phyloP scores from a whole-genome alignment of 2,888 invertebrate species.

The Orchesellides sinensis region DNA sequence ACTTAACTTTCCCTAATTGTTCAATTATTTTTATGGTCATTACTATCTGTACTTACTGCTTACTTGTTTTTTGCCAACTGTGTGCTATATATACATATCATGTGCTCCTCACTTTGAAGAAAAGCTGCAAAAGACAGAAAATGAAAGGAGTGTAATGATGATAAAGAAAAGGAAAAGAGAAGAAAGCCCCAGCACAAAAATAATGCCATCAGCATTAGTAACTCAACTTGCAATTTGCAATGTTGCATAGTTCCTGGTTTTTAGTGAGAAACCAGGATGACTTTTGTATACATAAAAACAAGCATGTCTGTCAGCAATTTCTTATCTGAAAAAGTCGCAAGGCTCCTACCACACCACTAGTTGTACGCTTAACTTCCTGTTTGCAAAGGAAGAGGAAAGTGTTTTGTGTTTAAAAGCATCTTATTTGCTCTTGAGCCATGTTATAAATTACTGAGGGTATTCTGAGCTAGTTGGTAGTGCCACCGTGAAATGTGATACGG shows the following conservation, averaged over 20 bases:
- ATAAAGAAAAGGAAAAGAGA: conserved; percentile 18
- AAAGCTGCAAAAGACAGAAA: conserved; percentile 23
- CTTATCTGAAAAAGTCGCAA: conserved; percentile 50
- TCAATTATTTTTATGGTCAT: conserved; percentile 41
- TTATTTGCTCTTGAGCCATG: no score
- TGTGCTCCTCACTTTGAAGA: background rate
- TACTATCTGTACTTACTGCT: background rate
- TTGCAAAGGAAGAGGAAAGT: conserved; percentile 21
- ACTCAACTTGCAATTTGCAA: conserved; percentile 41
- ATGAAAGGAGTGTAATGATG: background rate
- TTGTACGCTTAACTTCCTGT: background rate
- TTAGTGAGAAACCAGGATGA: conserved; percentile 12
- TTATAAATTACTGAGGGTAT: no score
- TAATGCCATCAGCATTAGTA: conserved; percentile 31
- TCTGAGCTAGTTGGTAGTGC: no score
- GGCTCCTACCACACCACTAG: conserved; percentile 7
- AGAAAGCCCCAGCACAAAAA: conserved; percentile 30
- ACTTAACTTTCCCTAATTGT: conserved; percentile 23
- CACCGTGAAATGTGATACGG: background rate
- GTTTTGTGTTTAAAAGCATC: conserved; percentile 18
- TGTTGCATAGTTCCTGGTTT: conserved; percentile 58
- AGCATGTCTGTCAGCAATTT: conserved; percentile 59
- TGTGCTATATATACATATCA: background rate
- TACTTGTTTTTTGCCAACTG: no score
- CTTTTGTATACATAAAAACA: conserved; percentile 30